These are phyloP conservation scores for Brachionus rubens DNA, from an alignment of 1,140 invertebrate genomes.

Conservation along the genomic window DNA sequence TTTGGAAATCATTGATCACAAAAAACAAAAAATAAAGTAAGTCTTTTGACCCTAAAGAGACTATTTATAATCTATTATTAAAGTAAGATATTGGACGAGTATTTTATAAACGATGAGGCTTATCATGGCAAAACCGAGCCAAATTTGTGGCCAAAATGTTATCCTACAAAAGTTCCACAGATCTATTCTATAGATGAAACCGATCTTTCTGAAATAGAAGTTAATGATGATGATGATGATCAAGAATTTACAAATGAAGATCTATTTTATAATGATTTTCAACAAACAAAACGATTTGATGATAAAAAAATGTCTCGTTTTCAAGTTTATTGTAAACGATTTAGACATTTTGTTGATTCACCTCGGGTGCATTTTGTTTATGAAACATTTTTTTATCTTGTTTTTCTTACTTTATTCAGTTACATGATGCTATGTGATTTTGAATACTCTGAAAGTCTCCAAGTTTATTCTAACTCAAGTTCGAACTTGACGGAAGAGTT, in stretches of 20 bases:
- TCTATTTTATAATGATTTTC: not conserved
- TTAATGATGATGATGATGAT: not conserved
- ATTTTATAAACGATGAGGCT: conserved; percentile 7
- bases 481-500: not conserved
- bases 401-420: conserved; percentile 39
- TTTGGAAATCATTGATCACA: not conserved
- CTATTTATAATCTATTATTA: not conserved
- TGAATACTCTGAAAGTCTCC: not conserved
- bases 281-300: not conserved
- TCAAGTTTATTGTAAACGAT: conserved; percentile 9
- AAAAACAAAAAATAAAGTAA: conserved; percentile 10
- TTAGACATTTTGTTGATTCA: conserved; percentile 24
- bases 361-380: conserved; percentile 42
- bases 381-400: conserved; percentile 20
- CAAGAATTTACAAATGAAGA: not conserved
- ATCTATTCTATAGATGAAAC: not conserved
- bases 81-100: conserved; percentile 1
- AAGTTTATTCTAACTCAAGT: not conserved
- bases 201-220: not conserved
- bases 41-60: not conserved
- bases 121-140: not conserved
- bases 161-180: not conserved
- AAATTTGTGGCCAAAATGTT: conserved; percentile 1
- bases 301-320: not conserved
- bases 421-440: conserved; percentile 38